Conservation (phyloP, 2,797 vertebrate genomes). For the Diplodus puntazzo region DNA sequence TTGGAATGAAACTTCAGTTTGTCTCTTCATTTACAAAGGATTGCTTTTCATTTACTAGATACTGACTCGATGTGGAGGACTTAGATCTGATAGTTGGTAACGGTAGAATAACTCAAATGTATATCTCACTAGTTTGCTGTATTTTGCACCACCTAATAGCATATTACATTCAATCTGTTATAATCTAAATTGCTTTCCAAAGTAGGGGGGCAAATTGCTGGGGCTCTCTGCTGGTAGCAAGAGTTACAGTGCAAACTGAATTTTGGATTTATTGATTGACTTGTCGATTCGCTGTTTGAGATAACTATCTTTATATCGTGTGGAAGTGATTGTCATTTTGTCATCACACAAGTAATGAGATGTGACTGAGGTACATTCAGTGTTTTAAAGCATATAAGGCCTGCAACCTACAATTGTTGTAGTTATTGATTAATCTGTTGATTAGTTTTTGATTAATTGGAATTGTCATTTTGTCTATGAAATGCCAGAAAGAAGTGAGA, state of each 20-base stretch:
- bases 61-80: not conserved
- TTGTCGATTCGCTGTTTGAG: constrained; percentile 12
- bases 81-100: constrained; percentile 28
- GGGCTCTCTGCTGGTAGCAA: not conserved
- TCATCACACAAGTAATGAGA: not conserved
- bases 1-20: constrained; percentile 25
- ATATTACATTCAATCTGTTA: constrained; percentile 32
- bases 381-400: not conserved
- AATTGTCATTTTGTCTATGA: not conserved
- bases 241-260: not conserved
- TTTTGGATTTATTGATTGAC: constrained; percentile 9
- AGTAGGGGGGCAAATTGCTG: not conserved
- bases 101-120: constrained; percentile 20
- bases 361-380: not conserved
- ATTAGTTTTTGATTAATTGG: not conserved
- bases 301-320: not conserved
- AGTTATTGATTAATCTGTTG: not conserved
- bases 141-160: constrained; percentile 6
- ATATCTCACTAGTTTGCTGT: constrained; percentile 1
- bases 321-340: not conserved
- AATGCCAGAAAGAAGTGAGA: not conserved
- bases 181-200: constrained; percentile 24
- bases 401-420: not conserved
- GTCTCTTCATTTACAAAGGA: constrained; percentile 22
- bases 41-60: constrained; percentile 25